Conservation (phyloP, 2,113 vertebrate species). For the Sinocyclocheilus anshuiensis region DNA sequence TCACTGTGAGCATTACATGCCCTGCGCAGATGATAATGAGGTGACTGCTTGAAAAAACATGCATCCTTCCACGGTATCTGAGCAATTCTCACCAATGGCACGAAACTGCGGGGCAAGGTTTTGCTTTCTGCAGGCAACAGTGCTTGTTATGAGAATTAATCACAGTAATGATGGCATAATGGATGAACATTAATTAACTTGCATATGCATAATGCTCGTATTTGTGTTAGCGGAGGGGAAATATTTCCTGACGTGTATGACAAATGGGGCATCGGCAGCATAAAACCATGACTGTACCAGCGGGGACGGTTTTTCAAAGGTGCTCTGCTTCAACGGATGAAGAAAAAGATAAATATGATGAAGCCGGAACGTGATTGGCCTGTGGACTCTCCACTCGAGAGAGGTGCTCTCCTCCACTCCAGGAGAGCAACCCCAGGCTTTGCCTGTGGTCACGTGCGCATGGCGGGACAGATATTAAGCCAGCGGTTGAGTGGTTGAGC, state of each 20-base stretch:
- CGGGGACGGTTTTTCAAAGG: neutral
- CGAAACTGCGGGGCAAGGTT: slow-evolving; percentile 11
- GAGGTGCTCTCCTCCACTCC: too few species aligned
- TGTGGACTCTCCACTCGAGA: neutral
- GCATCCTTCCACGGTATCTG: slow-evolving; percentile 11
- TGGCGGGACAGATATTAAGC: slow-evolving; percentile 13
- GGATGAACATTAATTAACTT: slow-evolving; percentile 44
- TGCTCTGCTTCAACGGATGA: neutral
- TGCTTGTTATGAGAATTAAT: slow-evolving; percentile 43
- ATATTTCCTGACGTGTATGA: slow-evolving; percentile 3
- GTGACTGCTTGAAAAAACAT: slow-evolving; percentile 1
- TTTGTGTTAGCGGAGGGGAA: slow-evolving; percentile 16
- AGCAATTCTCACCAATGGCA: slow-evolving; percentile 14
- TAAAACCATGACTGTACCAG: neutral
- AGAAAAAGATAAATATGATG: slow-evolving; percentile 27
- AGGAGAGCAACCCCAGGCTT: neutral
- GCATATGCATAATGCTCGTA: slow-evolving; percentile 24
- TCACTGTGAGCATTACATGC: neutral
- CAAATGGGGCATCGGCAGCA: neutral
- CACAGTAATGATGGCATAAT: slow-evolving; percentile 40
- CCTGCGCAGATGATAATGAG: slow-evolving; percentile 22
- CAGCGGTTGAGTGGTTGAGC: slow-evolving; percentile 10
- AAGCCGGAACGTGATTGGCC: slow-evolving; percentile 28
- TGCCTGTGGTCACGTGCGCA: slow-evolving; percentile 22
- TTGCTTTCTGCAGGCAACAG: slow-evolving; percentile 21